Conservation (phyloP, 1,140 invertebrate genomes). For the Agrypnia vestita region DNA sequence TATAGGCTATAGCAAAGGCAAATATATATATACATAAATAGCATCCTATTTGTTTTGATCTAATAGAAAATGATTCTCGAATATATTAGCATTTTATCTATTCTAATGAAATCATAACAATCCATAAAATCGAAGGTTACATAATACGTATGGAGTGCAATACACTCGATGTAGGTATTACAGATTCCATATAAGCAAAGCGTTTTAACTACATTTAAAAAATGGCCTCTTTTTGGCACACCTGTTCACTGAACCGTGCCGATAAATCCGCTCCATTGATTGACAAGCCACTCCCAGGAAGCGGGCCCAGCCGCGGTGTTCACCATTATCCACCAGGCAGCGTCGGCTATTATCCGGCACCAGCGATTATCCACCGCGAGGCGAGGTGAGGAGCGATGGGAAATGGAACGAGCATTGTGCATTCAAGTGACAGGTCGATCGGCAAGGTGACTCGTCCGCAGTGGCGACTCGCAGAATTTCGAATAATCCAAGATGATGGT, state of each 20-base stretch:
- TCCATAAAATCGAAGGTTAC: too few relatives aligned
- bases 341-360: neutral
- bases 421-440: neutral
- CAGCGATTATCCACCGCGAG: neutral
- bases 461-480: too few relatives aligned
- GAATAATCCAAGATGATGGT: too few relatives aligned
- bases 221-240: slow-evolving; percentile 13
- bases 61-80: too few relatives aligned
- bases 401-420: slow-evolving; percentile 52
- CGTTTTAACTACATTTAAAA: neutral
- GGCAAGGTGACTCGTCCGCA: slow-evolving; percentile 36
- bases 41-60: too few relatives aligned
- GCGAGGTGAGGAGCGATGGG: slow-evolving; percentile 58
- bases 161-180: too few relatives aligned
- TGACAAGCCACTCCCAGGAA: slow-evolving; percentile 42
- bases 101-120: too few relatives aligned
- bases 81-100: too few relatives aligned
- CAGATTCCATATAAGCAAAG: too few relatives aligned
- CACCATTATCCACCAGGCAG: slow-evolving; percentile 10
- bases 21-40: too few relatives aligned
- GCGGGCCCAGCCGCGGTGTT: neutral
- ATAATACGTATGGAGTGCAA: too few relatives aligned
- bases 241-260: neutral
- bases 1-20: too few relatives aligned
- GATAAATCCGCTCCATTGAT: slow-evolving; percentile 35